Conservation (phyloP, 2,888 invertebrate genomes). For the Calameuta idolon region DNA sequence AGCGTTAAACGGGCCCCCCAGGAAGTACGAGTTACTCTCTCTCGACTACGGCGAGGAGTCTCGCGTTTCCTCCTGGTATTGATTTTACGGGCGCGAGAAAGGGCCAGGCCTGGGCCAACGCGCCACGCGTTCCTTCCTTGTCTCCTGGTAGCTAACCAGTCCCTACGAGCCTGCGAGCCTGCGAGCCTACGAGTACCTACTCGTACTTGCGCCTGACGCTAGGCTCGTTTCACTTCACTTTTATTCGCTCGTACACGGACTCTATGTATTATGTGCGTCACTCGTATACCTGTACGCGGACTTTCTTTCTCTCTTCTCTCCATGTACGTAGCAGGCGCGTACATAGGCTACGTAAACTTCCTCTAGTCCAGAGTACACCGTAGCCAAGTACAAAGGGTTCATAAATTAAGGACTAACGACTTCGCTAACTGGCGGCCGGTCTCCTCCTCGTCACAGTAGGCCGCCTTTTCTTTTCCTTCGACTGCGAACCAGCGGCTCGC, state of each 20-base stretch:
- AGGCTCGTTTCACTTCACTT: background rate
- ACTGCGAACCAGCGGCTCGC: background rate
- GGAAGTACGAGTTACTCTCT: background rate
- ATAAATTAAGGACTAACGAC: background rate
- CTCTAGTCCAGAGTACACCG: background rate
- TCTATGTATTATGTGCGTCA: background rate
- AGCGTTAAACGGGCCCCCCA: background rate
- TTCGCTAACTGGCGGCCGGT: background rate
- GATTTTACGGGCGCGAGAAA: background rate
- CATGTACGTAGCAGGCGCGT: background rate
- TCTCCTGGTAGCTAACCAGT: background rate
- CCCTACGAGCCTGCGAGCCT: background rate
- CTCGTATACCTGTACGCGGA: background rate
- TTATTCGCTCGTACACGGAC: background rate
- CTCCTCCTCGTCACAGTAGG: background rate
- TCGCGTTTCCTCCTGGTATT: background rate
- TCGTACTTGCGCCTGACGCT: background rate
- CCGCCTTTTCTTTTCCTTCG: background rate
- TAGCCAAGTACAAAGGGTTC: background rate
- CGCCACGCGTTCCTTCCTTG: background rate
- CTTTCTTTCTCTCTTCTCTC: background rate
- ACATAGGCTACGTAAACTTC: background rate
- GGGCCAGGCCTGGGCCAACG: background rate
- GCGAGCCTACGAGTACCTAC: no score
- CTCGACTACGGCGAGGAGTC: background rate